phyloP scores from a whole-genome alignment of 2,888 invertebrate species.

The Cloeon dipterum region DNA sequence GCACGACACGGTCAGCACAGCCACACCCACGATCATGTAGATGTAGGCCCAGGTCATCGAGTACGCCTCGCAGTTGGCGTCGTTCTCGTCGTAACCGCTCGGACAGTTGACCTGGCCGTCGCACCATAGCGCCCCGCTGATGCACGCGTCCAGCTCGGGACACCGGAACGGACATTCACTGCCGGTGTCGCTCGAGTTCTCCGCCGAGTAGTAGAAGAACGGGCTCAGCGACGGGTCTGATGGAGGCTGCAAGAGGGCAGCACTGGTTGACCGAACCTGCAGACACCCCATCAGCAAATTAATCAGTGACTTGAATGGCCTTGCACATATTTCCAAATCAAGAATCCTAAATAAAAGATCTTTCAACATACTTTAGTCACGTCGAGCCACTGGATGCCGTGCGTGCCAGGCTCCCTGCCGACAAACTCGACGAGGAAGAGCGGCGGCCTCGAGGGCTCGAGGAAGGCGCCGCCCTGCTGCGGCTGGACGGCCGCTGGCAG shows the following conservation, averaged over 20 bases:
- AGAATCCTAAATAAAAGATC: too few species aligned
- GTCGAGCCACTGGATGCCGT: slow-evolving; percentile 58
- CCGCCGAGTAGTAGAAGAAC: background rate
- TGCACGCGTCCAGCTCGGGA: slow-evolving; percentile 38
- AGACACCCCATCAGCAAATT: too few species aligned
- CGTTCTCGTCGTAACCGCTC: slow-evolving; percentile 44
- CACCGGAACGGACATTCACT: slow-evolving; percentile 18
- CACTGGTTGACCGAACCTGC: background rate
- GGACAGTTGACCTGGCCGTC: slow-evolving; percentile 43
- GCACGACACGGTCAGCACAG: slow-evolving; percentile 23
- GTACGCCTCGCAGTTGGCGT: slow-evolving; percentile 13
- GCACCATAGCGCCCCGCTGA: slow-evolving; percentile 48
- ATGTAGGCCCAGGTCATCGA: slow-evolving; percentile 15
- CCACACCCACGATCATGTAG: slow-evolving; percentile 14
- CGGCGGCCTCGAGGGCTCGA: slow-evolving; percentile 10
- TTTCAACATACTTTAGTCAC: too few species aligned
- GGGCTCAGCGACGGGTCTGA: background rate
- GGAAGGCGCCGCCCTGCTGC: background rate
- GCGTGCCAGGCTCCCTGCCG: slow-evolving; percentile 44
- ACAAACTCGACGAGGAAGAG: slow-evolving; percentile 43
- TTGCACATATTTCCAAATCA: too few species aligned
- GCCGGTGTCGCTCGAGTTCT: background rate
- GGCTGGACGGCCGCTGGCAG: slow-evolving; percentile 6
- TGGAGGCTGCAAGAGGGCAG: background rate
- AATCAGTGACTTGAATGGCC: too few species aligned